A percentile compares a stretch with the other conserved stretches of the same genome.
Evolutionary conservation across 2,888 invertebrate species (phyloP).

Genomic region (Sphecodes monilicornis): DNA sequence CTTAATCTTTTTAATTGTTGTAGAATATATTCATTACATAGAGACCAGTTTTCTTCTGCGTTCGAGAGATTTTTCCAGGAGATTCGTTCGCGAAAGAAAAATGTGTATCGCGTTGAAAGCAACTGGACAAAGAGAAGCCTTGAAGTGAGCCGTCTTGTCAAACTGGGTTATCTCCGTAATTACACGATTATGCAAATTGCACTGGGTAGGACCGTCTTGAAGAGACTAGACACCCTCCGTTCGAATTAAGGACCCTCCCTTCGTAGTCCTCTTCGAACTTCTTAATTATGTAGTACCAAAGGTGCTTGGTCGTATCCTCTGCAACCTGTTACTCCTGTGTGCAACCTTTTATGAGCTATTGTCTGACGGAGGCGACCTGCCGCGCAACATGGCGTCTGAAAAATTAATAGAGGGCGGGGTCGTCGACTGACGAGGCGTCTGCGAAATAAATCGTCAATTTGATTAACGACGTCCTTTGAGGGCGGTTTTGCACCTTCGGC

Average conservation of each 20-base stretch:
- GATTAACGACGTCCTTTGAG: slow-evolving; percentile 19
- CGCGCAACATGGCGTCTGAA: slow-evolving; percentile 31
- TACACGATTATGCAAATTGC: slow-evolving; percentile 61
- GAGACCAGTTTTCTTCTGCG: background rate
- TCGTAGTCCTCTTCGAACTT: slow-evolving; percentile 51
- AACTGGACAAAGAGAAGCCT: slow-evolving; percentile 9
- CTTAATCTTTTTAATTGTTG: background rate
- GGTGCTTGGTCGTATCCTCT: slow-evolving; percentile 46
- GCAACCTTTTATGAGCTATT: slow-evolving; percentile 53
- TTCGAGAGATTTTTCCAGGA: background rate
- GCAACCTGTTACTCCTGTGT: slow-evolving; percentile 63
- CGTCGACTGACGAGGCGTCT: slow-evolving; percentile 40
- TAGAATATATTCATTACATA: background rate
- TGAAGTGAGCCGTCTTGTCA: slow-evolving; percentile 17
- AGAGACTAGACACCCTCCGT: slow-evolving; percentile 39
- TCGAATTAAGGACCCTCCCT: slow-evolving; percentile 58
- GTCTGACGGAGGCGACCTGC: slow-evolving; percentile 40
- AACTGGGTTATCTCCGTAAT: slow-evolving; percentile 50
- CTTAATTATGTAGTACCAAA: slow-evolving; percentile 57
- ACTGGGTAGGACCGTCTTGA: slow-evolving; percentile 6
- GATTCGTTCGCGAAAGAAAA: background rate
- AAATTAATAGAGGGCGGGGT: slow-evolving; percentile 56
- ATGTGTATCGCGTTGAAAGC: background rate
- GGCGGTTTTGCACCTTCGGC: background rate
- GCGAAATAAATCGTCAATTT: slow-evolving; percentile 38